A percentile compares a stretch with the other conserved stretches of the same genome.
These are phyloP conservation scores for Gymnobelideus leadbeateri DNA, from an alignment of 2,113 vertebrate genomes.

Conservation along the genomic window DNA sequence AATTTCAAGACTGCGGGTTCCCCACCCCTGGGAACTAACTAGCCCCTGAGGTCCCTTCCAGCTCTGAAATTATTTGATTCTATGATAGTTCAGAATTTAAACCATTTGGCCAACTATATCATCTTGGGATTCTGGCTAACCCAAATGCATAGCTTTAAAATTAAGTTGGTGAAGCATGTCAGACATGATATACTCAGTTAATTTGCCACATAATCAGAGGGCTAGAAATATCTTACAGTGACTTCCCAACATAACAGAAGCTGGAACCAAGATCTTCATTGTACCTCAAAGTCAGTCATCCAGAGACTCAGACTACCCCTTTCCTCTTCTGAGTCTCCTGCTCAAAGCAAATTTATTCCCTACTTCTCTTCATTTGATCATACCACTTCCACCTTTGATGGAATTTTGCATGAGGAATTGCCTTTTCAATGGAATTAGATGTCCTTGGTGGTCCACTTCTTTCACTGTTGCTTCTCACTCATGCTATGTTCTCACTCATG, in stretches of 20 bases:
- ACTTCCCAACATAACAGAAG: neutral
- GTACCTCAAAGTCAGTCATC: neutral
- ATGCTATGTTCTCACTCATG: too few relatives aligned
- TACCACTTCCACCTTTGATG: neutral
- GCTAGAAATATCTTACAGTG: neutral
- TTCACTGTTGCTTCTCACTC: neutral
- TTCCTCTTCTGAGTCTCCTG: neutral
- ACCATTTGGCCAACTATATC: neutral
- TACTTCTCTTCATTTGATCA: neutral
- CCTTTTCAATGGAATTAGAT: neutral
- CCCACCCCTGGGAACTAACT: neutral
- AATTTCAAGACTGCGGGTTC: too few relatives aligned
- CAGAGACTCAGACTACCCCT: neutral
- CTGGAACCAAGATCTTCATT: neutral
- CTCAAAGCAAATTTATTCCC: neutral
- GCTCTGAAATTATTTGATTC: neutral
- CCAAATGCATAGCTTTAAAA: neutral
- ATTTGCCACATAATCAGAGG: neutral
- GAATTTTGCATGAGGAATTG: neutral
- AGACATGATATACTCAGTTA: neutral
- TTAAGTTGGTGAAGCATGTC: neutral
- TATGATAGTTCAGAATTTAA: neutral
- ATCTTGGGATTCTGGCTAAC: neutral
- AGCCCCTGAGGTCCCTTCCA: neutral
- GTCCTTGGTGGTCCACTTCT: neutral